Evolutionary conservation across 2,113 vertebrate species (phyloP).

Genomic region (Cichladusa arquata): DNA sequence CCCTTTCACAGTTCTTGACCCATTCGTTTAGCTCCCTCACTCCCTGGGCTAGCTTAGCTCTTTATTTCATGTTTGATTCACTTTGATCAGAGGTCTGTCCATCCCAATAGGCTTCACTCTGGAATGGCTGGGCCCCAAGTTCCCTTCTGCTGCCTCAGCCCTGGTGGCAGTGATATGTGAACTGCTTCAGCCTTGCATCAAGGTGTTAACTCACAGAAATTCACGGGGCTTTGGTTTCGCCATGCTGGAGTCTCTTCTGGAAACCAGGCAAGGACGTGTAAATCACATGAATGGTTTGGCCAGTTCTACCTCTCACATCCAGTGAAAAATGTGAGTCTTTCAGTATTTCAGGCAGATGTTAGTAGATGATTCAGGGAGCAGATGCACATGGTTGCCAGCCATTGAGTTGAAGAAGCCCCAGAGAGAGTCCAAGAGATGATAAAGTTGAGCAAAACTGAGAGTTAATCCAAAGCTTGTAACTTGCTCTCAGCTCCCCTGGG

Average conservation of each 20-base stretch:
- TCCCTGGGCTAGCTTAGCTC: not conserved
- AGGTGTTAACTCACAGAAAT: not conserved
- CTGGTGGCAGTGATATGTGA: not conserved
- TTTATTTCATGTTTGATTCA: not conserved
- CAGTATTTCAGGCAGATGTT: constrained; percentile 41
- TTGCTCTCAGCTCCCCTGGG: not conserved
- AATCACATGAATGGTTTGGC: not conserved
- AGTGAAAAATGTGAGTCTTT: not conserved
- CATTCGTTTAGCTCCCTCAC: not conserved
- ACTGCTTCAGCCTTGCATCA: not conserved
- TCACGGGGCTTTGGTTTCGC: not conserved
- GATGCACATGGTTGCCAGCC: constrained; percentile 27
- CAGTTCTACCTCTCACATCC: not conserved
- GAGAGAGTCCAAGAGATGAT: constrained; percentile 7
- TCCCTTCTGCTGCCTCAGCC: not conserved
- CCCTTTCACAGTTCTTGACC: not conserved
- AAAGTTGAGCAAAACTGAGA: constrained; percentile 29
- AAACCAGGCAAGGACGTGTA: not conserved
- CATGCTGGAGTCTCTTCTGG: not conserved
- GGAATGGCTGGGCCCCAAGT: not conserved
- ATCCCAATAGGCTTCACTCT: not conserved
- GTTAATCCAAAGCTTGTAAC: constrained; percentile 18
- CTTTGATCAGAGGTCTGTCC: not conserved
- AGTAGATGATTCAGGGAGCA: constrained; percentile 20
- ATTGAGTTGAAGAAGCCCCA: constrained; percentile 17